phyloP scores from a whole-genome alignment of 2,888 invertebrate species.

The Flexamia atlantica region DNA sequence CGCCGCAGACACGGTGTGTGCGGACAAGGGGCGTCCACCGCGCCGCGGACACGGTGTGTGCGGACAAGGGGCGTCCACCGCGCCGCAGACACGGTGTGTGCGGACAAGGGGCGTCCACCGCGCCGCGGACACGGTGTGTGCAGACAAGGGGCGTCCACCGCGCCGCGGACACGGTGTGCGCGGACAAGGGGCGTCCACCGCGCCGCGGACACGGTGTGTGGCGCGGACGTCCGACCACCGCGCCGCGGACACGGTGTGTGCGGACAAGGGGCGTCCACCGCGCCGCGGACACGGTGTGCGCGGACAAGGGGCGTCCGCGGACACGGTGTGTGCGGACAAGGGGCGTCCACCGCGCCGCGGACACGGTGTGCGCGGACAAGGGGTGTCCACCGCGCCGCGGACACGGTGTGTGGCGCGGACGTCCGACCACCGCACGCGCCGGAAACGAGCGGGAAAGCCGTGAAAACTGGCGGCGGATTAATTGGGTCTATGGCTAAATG shows the following conservation, averaged over 20 bases:
- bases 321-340: not conserved
- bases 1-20: no score
- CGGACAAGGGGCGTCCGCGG: conserved; percentile 3
- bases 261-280: conserved; percentile 1
- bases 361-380: no score
- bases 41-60: not conserved
- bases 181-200: not conserved
- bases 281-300: no score
- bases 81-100: conserved; percentile 12
- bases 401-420: no score
- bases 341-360: no score
- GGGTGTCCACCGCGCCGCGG: no score
- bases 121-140: no score
- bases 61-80: no score
- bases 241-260: conserved; percentile 17
- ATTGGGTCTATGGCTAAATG: no score
- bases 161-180: no score
- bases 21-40: not conserved
- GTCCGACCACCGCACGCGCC: not conserved
- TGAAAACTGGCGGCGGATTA: not conserved
- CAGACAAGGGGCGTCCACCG: not conserved
- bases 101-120: conserved; percentile 1
- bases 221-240: not conserved
- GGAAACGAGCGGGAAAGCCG: conserved; percentile 21
- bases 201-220: not conserved